phyloP scores from a whole-genome alignment of 2,888 invertebrate genomes.

The Pachydiplax longipennis region DNA sequence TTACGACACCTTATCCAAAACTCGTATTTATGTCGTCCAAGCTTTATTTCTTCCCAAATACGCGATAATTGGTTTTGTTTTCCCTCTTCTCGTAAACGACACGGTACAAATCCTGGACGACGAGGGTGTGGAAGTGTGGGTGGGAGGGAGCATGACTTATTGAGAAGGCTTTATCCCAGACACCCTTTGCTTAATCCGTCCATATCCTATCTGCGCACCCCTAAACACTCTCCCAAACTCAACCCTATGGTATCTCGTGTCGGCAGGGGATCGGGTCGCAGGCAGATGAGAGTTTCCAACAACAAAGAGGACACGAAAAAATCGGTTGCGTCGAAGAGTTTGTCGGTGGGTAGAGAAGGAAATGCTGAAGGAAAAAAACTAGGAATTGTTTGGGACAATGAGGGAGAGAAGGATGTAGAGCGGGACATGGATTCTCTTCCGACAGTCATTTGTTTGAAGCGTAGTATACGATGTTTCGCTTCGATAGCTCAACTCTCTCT shows the following conservation, averaged over 20 bases:
- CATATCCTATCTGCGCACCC: background rate
- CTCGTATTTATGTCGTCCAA: background rate
- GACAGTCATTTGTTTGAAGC: conserved; percentile 12
- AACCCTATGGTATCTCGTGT: background rate
- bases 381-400: background rate
- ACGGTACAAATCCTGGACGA: background rate
- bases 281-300: background rate
- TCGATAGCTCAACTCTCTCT: no score
- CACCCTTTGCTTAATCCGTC: background rate
- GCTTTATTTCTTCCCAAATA: background rate
- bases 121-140: background rate
- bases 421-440: conserved; percentile 4
- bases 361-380: background rate
- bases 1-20: no score
- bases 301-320: background rate
- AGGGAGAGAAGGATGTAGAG: background rate
- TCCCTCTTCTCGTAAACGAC: background rate
- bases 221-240: background rate
- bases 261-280: background rate
- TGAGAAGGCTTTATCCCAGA: background rate
- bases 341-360: background rate
- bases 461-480: background rate
- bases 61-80: background rate
- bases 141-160: background rate
- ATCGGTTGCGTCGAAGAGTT: background rate